Evolutionary conservation across 2,113 vertebrate species (phyloP).

Genomic region (Entomyzon cyanotis): DNA sequence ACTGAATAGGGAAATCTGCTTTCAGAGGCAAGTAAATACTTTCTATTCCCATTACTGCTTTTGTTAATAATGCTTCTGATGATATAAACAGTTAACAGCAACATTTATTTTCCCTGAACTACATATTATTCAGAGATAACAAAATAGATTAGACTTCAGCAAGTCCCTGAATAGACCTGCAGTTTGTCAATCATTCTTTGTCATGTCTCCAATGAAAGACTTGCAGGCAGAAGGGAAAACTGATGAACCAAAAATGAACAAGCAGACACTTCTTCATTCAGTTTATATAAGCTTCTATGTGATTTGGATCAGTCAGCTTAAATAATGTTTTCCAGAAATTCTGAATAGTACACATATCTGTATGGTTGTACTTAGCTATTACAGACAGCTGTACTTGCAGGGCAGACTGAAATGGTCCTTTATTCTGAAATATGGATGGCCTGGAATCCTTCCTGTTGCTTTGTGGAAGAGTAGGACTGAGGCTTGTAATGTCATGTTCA

Average conservation of each 20-base stretch:
- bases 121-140: neutral
- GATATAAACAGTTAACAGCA: neutral
- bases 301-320: constrained; percentile 25
- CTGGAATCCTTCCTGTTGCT: neutral
- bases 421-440: neutral
- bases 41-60: neutral
- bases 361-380: neutral
- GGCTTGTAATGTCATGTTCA: neutral
- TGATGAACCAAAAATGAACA: neutral
- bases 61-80: neutral
- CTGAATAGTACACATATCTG: neutral
- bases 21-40: neutral
- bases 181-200: constrained; percentile 16
- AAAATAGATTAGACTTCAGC: neutral
- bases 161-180: constrained; percentile 2
- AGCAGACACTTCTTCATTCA: neutral
- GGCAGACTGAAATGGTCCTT: neutral
- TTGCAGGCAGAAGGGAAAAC: neutral
- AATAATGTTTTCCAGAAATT: constrained; percentile 7
- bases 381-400: neutral
- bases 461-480: neutral
- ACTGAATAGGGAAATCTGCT: neutral
- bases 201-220: neutral
- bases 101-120: neutral
- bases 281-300: neutral